Conservation (phyloP, 2,797 vertebrate genomes). For the Syngnathus acus region DNA sequence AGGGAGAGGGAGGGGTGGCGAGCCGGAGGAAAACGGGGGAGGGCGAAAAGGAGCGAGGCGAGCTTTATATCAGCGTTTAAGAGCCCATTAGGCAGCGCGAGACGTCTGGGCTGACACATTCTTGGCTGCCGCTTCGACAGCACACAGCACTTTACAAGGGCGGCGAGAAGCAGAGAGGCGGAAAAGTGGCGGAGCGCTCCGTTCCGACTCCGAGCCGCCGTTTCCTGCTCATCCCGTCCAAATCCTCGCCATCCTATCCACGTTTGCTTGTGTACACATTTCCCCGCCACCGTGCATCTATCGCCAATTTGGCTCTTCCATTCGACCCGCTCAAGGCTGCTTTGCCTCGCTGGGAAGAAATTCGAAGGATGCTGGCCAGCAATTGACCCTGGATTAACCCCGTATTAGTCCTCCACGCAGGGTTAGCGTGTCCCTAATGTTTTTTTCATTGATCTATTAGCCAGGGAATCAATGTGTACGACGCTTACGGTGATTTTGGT, state of each 20-base stretch:
- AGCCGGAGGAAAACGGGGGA: slow-evolving; percentile 47
- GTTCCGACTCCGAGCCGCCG: slow-evolving; percentile 46
- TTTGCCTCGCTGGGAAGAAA: slow-evolving; percentile 48
- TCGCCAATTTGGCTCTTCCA: slow-evolving; percentile 12
- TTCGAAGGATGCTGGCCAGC: slow-evolving; percentile 56
- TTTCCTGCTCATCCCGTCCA: slow-evolving; percentile 44
- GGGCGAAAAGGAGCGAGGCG: slow-evolving; percentile 53
- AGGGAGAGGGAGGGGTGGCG: slow-evolving; percentile 21
- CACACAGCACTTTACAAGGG: slow-evolving; percentile 70
- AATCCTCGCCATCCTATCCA: slow-evolving; percentile 27
- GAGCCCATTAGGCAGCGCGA: slow-evolving; percentile 68
- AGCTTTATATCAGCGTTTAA: slow-evolving; percentile 72
- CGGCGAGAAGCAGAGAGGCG: slow-evolving; percentile 63
- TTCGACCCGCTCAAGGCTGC: slow-evolving; percentile 19
- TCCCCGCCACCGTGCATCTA: background rate
- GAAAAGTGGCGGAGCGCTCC: slow-evolving; percentile 40
- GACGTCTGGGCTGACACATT: slow-evolving; percentile 70
- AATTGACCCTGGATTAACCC: slow-evolving; percentile 71
- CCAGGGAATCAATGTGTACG: slow-evolving; percentile 48
- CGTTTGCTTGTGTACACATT: slow-evolving; percentile 7
- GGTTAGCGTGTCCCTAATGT: slow-evolving; percentile 65
- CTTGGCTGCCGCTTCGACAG: slow-evolving; percentile 66
- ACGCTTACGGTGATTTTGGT: slow-evolving; percentile 32
- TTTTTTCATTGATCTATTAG: slow-evolving; percentile 69
- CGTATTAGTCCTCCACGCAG: slow-evolving; percentile 61